Percentiles rank a stretch among this genome's conserved stretches.
phyloP scores from a whole-genome alignment of 2,888 invertebrate species.

The Drosophila mimica region DNA sequence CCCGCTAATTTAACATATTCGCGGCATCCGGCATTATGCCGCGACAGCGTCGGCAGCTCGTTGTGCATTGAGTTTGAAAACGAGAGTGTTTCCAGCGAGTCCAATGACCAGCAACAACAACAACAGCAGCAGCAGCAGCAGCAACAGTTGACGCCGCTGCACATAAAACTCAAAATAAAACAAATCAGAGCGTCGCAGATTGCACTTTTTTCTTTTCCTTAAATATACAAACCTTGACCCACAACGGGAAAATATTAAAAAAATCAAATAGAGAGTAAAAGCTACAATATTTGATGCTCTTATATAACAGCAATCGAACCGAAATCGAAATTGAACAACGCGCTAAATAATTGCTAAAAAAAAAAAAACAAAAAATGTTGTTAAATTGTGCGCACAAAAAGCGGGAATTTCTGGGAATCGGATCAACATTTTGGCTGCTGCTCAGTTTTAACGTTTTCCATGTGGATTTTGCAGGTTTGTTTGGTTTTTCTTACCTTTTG shows the following conservation, averaged over 20 bases:
- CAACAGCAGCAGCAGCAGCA: slow-evolving; percentile 36
- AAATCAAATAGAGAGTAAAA: not conserved
- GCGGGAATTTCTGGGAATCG: slow-evolving; percentile 26
- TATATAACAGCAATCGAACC: slow-evolving; percentile 34
- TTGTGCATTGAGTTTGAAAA: slow-evolving; percentile 58
- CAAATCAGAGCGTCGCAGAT: slow-evolving; percentile 31
- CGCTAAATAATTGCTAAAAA: not conserved
- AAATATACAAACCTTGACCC: slow-evolving; percentile 63
- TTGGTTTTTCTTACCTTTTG: slow-evolving; percentile 14
- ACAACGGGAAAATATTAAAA: slow-evolving; percentile 23
- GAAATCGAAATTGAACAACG: slow-evolving; percentile 16
- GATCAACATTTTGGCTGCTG: slow-evolving; percentile 25
- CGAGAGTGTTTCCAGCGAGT: slow-evolving; percentile 65
- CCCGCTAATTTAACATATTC: slow-evolving; percentile 43
- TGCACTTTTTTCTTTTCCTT: slow-evolving; percentile 16
- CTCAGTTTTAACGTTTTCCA: slow-evolving; percentile 58
- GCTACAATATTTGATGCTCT: not conserved
- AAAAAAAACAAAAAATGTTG: slow-evolving; percentile 41
- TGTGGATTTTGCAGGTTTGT: slow-evolving; percentile 78
- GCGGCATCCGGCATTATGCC: slow-evolving; percentile 70
- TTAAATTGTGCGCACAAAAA: slow-evolving; percentile 28
- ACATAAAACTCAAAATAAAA: slow-evolving; percentile 17
- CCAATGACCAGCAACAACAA: slow-evolving; percentile 68
- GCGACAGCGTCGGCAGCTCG: slow-evolving; percentile 54
- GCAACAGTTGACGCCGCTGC: slow-evolving; percentile 28